Conservation (phyloP, 2,797 vertebrate species). For the Gambusia yucatana region DNA sequence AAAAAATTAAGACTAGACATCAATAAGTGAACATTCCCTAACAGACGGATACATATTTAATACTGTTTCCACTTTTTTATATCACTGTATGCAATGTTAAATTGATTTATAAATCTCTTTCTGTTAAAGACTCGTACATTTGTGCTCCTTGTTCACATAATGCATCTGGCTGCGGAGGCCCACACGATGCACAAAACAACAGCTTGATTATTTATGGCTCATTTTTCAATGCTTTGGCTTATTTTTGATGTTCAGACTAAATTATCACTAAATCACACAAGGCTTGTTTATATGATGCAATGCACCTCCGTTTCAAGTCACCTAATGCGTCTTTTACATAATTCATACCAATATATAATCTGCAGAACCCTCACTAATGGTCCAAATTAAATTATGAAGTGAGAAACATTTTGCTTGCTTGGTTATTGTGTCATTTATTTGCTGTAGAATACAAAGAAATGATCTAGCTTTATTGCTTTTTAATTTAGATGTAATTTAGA, state of each 20-base stretch:
- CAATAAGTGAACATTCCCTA: neutral
- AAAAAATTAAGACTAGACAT: neutral
- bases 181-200: neutral
- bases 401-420: neutral
- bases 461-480: neutral
- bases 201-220: neutral
- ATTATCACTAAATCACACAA: neutral
- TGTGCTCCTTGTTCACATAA: neutral
- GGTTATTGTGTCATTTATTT: neutral
- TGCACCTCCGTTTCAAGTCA: neutral
- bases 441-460: neutral
- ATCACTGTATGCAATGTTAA: neutral
- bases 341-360: neutral
- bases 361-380: neutral
- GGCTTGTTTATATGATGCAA: neutral
- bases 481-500: constrained; percentile 9
- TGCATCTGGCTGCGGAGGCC: neutral
- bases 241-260: neutral
- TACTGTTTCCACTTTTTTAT: neutral
- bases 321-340: neutral
- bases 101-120: neutral
- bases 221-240: neutral
- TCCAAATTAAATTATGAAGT: neutral
- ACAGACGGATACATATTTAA: neutral
- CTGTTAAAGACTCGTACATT: neutral